Conservation (phyloP, 2,888 invertebrate species). For the Phymatocera aterrima region DNA sequence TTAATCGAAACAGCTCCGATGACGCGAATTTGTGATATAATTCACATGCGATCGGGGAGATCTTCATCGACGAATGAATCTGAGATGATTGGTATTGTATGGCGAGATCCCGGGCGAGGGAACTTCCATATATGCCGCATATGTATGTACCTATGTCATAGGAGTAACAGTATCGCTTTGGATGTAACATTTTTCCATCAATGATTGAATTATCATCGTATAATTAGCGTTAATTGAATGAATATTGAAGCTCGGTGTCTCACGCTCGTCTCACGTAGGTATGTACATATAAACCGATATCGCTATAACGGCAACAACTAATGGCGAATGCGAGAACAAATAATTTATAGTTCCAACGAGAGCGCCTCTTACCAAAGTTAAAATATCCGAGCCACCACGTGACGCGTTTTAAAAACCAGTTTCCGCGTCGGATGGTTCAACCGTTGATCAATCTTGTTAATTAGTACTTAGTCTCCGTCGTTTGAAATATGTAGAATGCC, state of each 20-base stretch:
- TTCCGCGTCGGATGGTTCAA: conserved; percentile 62
- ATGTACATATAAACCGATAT: neutral
- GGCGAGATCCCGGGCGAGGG: no score
- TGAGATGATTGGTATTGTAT: neutral
- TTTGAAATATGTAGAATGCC: conserved; percentile 48
- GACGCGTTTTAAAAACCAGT: conserved; percentile 59
- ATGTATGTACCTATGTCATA: no score
- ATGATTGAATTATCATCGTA: conserved; percentile 27
- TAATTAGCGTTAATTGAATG: conserved; percentile 35
- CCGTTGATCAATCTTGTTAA: conserved; percentile 71
- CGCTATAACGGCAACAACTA: neutral
- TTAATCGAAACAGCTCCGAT: neutral
- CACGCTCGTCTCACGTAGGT: neutral
- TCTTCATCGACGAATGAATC: neutral
- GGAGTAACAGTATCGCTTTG: neutral
- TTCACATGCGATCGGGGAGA: neutral
- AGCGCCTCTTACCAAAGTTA: conserved; percentile 19
- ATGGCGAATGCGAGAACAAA: conserved; percentile 28
- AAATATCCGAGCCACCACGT: conserved; percentile 44
- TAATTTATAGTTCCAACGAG: conserved; percentile 24
- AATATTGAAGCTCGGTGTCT: neutral
- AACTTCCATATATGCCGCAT: no score
- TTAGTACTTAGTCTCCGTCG: conserved; percentile 65
- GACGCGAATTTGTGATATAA: neutral
- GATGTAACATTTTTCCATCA: neutral